Conservation (phyloP, 2,888 invertebrate genomes). For the Cheilosia vulpina region DNA sequence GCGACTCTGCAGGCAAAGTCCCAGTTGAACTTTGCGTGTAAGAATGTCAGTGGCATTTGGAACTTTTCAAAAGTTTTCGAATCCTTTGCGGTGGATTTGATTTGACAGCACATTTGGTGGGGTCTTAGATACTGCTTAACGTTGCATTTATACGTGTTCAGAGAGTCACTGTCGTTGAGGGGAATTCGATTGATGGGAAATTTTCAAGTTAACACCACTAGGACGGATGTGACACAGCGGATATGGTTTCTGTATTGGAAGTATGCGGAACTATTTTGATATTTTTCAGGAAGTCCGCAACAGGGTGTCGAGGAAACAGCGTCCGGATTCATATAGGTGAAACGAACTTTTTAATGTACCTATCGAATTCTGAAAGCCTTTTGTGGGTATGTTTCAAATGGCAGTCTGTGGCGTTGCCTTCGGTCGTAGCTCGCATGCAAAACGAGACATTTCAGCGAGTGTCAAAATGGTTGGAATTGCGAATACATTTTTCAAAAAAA, state of each 20-base stretch:
- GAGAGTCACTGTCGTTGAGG: neutral
- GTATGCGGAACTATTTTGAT: too few relatives aligned
- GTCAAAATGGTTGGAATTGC: too few relatives aligned
- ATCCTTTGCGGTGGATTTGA: conserved; percentile 35
- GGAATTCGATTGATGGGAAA: neutral
- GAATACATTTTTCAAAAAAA: too few relatives aligned
- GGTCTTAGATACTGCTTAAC: neutral
- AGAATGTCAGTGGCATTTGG: conserved; percentile 40
- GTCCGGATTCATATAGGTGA: too few relatives aligned
- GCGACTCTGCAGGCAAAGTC: conserved; percentile 7
- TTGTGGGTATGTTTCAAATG: too few relatives aligned
- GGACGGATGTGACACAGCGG: neutral
- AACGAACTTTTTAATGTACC: too few relatives aligned
- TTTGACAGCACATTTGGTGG: conserved; percentile 11
- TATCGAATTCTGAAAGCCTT: too few relatives aligned
- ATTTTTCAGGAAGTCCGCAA: too few relatives aligned
- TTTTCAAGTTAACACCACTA: neutral
- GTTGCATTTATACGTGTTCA: neutral
- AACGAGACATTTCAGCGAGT: too few relatives aligned
- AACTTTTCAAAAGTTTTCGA: conserved; percentile 16
- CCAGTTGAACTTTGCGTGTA: conserved; percentile 43
- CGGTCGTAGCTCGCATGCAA: too few relatives aligned
- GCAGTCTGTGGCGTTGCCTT: too few relatives aligned
- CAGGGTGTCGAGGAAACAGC: too few relatives aligned
- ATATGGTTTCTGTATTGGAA: neutral